These are phyloP conservation scores for Dendropsophus ebraccatus DNA, from an alignment of 2,113 vertebrate species.

Conservation along the genomic window DNA sequence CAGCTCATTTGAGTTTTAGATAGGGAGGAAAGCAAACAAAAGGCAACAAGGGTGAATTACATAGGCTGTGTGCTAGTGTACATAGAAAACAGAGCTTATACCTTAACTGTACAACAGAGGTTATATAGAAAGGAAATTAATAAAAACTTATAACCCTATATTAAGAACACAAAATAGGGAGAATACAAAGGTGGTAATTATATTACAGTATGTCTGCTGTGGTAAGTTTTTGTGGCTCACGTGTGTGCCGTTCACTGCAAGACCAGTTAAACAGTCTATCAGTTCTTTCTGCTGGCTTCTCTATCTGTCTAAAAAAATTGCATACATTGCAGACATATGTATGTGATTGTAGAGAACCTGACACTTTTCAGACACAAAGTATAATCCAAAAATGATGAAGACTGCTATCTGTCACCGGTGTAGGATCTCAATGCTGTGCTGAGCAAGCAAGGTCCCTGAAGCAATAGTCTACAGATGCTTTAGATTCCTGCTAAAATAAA, in stretches of 20 bases:
- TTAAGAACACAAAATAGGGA: too few species aligned
- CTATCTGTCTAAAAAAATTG: not conserved
- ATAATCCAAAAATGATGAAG: not conserved
- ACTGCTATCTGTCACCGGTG: not conserved
- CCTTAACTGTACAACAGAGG: too few species aligned
- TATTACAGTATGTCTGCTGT: not conserved
- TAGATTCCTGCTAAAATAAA: not conserved
- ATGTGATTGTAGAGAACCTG: not conserved
- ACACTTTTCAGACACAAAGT: not conserved
- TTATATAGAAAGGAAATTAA: too few species aligned
- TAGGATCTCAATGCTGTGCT: not conserved
- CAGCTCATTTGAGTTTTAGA: too few species aligned
- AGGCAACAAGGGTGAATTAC: too few species aligned
- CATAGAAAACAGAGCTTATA: too few species aligned
- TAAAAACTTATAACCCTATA: too few species aligned
- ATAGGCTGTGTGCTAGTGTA: too few species aligned
- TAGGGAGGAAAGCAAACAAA: too few species aligned
- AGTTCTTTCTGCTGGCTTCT: not conserved
- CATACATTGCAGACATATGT: not conserved
- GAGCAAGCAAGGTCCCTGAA: not conserved
- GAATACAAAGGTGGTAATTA: not conserved
- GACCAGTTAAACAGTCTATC: not conserved
- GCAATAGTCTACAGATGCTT: not conserved
- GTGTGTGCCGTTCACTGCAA: not conserved
- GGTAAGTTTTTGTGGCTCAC: not conserved